A percentile compares a stretch with the other conserved stretches of the same genome.
Evolutionary conservation across 2,797 vertebrate species (phyloP).

Genomic region (Aplochiton taeniatus): DNA sequence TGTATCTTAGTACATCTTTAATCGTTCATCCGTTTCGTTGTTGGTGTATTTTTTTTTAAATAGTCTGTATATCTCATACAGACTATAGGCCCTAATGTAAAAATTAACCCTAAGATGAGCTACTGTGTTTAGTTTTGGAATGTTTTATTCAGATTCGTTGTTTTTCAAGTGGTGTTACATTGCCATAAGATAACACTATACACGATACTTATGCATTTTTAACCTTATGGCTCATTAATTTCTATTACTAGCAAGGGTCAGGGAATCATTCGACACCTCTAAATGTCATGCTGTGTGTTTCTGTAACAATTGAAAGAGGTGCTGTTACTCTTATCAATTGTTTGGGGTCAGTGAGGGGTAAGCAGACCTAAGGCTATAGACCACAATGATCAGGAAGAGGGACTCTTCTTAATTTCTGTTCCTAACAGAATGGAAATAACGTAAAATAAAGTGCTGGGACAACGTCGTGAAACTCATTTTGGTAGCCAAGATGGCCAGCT

Average conservation of each 20-base stretch:
- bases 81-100: too few relatives aligned
- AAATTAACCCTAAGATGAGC: conserved; percentile 10
- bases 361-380: conserved; percentile 48
- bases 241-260: conserved; percentile 8
- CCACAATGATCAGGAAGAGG: conserved; percentile 43
- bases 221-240: conserved; percentile 14
- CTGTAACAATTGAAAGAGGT: conserved; percentile 28
- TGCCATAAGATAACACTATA: too few relatives aligned
- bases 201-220: conserved; percentile 32
- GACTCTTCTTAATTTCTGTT: conserved; percentile 61
- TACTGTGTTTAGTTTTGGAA: background rate
- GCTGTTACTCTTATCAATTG: conserved; percentile 67
- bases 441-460: conserved; percentile 47
- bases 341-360: conserved; percentile 72
- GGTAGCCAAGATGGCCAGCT: conserved; percentile 52
- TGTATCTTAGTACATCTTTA: too few relatives aligned
- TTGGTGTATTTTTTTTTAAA: too few relatives aligned
- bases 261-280: conserved; percentile 43
- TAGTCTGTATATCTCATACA: too few relatives aligned
- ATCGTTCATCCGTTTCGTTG: too few relatives aligned
- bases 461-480: conserved; percentile 18
- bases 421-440: conserved; percentile 45
- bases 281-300: conserved; percentile 56
- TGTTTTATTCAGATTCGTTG: too few relatives aligned
- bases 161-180: too few relatives aligned